Evolutionary conservation across 2,888 invertebrate genomes (phyloP).

Genomic region (Phoenoteleia sp.): DNA sequence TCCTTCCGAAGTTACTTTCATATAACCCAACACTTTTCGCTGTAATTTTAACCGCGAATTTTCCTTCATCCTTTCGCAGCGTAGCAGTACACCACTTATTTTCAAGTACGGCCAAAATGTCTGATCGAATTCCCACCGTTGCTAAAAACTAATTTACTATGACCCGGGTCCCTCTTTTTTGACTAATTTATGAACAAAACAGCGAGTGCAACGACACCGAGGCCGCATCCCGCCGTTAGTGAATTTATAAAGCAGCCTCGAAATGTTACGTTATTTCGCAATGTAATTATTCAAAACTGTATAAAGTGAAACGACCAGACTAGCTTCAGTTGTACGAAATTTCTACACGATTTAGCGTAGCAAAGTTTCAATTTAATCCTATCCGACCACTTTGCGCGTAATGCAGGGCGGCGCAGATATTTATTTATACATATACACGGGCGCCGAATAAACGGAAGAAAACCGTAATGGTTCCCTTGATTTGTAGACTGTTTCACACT

Average conservation of each 20-base stretch:
- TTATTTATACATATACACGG: conserved; percentile 64
- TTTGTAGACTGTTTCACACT: conserved; percentile 61
- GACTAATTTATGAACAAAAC: conserved; percentile 46
- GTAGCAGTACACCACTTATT: too few relatives aligned
- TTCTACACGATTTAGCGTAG: conserved; percentile 69
- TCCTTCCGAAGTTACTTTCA: too few relatives aligned
- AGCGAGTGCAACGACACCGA: conserved; percentile 38
- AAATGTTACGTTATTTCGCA: conserved; percentile 53
- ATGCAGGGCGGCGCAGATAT: conserved; percentile 54
- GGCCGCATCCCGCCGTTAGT: neutral
- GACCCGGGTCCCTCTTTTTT: conserved; percentile 34
- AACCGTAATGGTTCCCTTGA: conserved; percentile 66
- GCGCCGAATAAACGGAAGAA: conserved; percentile 65
- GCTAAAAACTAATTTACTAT: conserved; percentile 40
- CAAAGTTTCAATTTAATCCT: conserved; percentile 70
- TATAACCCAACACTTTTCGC: neutral
- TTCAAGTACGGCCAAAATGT: neutral
- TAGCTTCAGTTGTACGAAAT: conserved; percentile 63
- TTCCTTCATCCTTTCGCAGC: neutral
- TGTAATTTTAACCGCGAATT: neutral
- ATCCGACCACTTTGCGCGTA: conserved; percentile 66
- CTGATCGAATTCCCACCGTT: conserved; percentile 25
- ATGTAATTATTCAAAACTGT: conserved; percentile 69
- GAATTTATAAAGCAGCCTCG: conserved; percentile 50
- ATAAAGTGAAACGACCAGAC: conserved; percentile 63